Conservation (phyloP, 2,113 vertebrate genomes). For the Urocynchramus pylzowi region DNA sequence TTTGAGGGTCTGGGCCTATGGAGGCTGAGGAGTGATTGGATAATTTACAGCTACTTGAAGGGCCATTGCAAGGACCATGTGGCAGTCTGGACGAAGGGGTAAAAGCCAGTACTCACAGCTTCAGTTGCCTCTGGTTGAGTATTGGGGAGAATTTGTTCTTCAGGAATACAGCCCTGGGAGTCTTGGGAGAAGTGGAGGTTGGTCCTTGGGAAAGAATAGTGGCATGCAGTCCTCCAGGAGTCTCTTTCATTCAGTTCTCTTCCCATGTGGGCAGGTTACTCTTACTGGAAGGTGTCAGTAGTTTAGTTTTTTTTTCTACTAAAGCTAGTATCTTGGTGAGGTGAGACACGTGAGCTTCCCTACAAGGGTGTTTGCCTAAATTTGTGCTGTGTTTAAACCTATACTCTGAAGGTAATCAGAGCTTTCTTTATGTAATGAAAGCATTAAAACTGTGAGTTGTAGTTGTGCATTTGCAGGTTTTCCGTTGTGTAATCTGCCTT, state of each 20-base stretch:
- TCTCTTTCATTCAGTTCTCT: background rate
- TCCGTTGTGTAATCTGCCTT: background rate
- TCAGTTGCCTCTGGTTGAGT: background rate
- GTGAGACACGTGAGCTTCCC: background rate
- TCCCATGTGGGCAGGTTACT: background rate
- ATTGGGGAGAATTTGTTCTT: background rate
- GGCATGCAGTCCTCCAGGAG: background rate
- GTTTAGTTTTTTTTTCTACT: background rate
- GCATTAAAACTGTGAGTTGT: background rate
- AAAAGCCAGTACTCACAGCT: background rate
- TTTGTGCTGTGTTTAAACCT: background rate
- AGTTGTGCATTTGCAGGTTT: background rate
- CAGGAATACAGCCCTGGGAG: background rate
- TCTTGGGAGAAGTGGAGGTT: background rate
- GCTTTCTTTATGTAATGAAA: background rate
- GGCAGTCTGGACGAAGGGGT: background rate
- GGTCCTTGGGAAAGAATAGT: background rate
- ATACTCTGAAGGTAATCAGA: background rate
- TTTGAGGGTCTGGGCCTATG: background rate
- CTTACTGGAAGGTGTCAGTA: background rate
- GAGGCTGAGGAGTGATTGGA: background rate
- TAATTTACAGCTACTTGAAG: background rate
- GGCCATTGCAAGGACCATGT: rapidly evolving
- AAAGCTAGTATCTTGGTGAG: background rate
- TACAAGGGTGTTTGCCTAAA: background rate